Conservation (phyloP, 2,797 vertebrate species). For the Serranus cabrilla region DNA sequence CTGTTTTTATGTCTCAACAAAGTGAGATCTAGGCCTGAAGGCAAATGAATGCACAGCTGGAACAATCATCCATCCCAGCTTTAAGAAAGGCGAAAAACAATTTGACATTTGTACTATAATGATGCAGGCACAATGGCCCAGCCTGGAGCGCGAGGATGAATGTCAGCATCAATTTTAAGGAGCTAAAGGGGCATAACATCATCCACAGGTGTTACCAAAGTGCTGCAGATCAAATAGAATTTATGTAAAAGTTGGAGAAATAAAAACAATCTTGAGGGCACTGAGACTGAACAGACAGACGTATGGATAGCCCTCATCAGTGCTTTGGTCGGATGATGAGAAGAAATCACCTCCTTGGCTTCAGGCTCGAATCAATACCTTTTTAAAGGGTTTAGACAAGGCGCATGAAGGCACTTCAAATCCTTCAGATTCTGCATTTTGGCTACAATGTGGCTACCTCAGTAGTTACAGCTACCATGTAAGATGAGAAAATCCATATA, state of each 20-base stretch:
- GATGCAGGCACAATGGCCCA: conserved; percentile 38
- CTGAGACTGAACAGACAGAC: conserved; percentile 35
- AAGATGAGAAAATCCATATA: conserved; percentile 25
- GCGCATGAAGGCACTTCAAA: conserved; percentile 27
- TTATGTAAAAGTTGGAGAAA: conserved; percentile 37
- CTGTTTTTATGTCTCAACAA: conserved; percentile 40
- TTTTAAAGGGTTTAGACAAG: conserved; percentile 66
- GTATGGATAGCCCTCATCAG: conserved; percentile 41
- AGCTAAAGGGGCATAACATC: conserved; percentile 21
- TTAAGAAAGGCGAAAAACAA: conserved; percentile 22
- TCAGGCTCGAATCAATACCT: conserved; percentile 58
- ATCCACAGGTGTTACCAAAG: conserved; percentile 47
- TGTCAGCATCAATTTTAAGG: conserved; percentile 43
- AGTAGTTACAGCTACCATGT: conserved; percentile 9
- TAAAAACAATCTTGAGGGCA: conserved; percentile 48
- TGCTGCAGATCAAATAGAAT: conserved; percentile 41
- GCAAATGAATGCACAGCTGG: conserved; percentile 37
- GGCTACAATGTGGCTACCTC: conserved; percentile 24
- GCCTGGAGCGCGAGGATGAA: conserved; percentile 47
- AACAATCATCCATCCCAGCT: conserved; percentile 33
- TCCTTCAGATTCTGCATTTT: conserved; percentile 34
- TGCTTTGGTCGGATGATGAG: conserved; percentile 46
- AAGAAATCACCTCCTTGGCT: conserved; percentile 55
- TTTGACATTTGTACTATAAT: conserved; percentile 50
- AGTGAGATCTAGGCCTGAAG: conserved; percentile 28